These are phyloP conservation scores for Microcebus jonahi DNA, from an alignment of 2,113 vertebrate species.

Conservation along the genomic window DNA sequence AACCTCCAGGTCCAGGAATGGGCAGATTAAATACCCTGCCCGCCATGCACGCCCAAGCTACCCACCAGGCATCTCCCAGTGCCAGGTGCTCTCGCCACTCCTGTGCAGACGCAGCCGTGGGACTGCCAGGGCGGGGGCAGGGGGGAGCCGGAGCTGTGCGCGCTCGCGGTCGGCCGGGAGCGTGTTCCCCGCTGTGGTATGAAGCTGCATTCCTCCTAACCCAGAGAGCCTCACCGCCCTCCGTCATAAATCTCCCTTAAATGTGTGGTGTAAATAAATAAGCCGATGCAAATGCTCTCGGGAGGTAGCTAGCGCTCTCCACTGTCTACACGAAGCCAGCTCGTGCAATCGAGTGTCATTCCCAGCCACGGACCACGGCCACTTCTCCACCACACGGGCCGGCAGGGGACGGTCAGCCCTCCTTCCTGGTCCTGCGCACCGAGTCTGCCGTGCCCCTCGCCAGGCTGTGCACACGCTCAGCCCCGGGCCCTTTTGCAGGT, in stretches of 20 bases:
- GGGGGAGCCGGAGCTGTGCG: accelerated
- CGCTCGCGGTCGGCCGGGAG: accelerated
- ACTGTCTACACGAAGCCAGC: accelerated
- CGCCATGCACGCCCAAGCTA: too few species aligned
- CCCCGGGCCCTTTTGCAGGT: background rate
- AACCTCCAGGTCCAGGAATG: background rate
- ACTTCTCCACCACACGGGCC: accelerated
- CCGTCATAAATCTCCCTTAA: too few species aligned
- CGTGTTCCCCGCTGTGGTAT: too few species aligned
- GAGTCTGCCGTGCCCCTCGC: too few species aligned
- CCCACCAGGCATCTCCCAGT: background rate
- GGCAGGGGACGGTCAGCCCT: accelerated
- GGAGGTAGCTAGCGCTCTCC: background rate
- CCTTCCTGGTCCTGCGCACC: background rate
- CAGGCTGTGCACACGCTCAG: accelerated
- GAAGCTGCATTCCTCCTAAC: background rate
- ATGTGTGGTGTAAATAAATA: accelerated
- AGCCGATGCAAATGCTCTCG: accelerated
- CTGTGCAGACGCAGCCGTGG: background rate
- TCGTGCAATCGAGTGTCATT: accelerated
- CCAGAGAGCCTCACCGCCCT: background rate
- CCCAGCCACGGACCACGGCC: accelerated
- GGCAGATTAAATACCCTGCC: background rate
- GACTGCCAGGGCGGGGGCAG: accelerated
- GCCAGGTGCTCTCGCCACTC: background rate